Conservation (phyloP, 2,113 vertebrate genomes). For the Megalops atlanticus region DNA sequence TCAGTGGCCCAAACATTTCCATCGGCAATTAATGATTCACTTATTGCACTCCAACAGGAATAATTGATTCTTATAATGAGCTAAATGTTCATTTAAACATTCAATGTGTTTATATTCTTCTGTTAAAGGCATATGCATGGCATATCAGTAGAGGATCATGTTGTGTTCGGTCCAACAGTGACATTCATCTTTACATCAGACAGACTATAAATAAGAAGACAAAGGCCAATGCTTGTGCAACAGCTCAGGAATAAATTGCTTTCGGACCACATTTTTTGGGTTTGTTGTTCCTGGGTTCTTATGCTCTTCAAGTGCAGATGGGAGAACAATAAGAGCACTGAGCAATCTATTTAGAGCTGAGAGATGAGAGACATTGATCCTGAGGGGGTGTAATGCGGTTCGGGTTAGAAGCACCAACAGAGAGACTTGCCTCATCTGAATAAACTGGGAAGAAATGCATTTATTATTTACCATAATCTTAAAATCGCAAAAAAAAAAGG, state of each 20-base stretch:
- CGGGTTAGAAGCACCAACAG: neutral
- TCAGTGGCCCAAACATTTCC: neutral
- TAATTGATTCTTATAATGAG: slow-evolving; percentile 1
- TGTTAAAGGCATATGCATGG: neutral
- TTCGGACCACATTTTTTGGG: neutral
- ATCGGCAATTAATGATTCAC: neutral
- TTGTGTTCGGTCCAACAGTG: neutral
- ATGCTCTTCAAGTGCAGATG: neutral
- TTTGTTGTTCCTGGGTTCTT: slow-evolving; percentile 10
- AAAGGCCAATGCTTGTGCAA: neutral
- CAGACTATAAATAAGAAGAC: neutral
- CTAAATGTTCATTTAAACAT: neutral
- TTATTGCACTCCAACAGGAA: neutral
- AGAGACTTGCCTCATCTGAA: neutral
- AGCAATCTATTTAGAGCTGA: neutral
- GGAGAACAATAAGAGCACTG: neutral
- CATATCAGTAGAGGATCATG: neutral
- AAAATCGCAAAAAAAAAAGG: neutral
- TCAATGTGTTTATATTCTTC: neutral
- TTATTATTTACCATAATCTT: neutral
- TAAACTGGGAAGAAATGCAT: neutral
- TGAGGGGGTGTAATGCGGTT: neutral
- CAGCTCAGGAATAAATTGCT: neutral
- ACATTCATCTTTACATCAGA: neutral
- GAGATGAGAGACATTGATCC: neutral